phyloP scores from a whole-genome alignment of 2,113 vertebrate genomes.

The Kryptolebias marmoratus region DNA sequence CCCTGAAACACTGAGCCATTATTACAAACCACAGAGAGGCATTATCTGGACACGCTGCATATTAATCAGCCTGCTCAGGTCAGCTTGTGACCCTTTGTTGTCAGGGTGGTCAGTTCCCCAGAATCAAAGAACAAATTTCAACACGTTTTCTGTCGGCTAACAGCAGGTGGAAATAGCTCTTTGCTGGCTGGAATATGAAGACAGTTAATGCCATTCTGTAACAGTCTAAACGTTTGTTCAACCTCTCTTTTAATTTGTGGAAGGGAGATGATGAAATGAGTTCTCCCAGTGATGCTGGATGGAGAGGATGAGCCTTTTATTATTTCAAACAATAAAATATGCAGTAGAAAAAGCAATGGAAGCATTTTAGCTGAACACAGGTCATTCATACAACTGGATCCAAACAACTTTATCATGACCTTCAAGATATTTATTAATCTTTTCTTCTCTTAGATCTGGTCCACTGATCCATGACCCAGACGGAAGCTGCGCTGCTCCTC shows the following conservation, averaged over 20 bases:
- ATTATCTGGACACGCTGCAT: slow-evolving; percentile 49
- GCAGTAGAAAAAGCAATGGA: not conserved
- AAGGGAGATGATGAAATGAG: not conserved
- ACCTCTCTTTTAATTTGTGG: not conserved
- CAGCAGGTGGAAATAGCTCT: not conserved
- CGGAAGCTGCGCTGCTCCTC: too few relatives aligned
- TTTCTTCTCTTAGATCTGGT: too few relatives aligned
- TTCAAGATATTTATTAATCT: too few relatives aligned
- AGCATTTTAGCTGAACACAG: too few relatives aligned
- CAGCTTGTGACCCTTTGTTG: slow-evolving; percentile 31
- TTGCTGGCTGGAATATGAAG: not conserved
- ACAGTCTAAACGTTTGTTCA: not conserved
- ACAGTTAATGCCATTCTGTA: not conserved
- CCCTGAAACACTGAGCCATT: slow-evolving; percentile 65
- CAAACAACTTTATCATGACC: too few relatives aligned
- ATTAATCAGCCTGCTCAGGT: slow-evolving; percentile 50
- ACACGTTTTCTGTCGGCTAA: accelerated
- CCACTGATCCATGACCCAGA: too few relatives aligned
- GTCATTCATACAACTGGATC: too few relatives aligned
- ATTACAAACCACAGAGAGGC: slow-evolving; percentile 59
- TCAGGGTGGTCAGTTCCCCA: not conserved
- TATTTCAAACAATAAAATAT: not conserved
- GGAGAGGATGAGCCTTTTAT: not conserved
- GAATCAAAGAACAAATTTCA: not conserved
- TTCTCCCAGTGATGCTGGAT: not conserved